These are phyloP conservation scores for Parambassis ranga DNA, from an alignment of 2,797 vertebrate species.

Conservation along the genomic window DNA sequence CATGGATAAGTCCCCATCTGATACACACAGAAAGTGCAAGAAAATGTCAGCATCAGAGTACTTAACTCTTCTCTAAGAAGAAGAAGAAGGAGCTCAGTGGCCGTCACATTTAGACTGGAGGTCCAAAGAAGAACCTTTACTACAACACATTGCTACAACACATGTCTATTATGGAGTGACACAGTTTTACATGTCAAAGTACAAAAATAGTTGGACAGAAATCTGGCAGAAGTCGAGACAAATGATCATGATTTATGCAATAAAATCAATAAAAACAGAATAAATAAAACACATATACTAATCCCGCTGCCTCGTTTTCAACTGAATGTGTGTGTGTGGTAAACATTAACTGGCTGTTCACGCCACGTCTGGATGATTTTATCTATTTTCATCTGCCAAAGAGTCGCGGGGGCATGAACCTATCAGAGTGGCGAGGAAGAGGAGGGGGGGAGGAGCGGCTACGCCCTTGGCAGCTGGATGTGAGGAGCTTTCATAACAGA, in stretches of 20 bases:
- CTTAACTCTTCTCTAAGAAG: too few species aligned
- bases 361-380: constrained; percentile 57
- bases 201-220: too few species aligned
- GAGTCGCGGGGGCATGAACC: constrained; percentile 53
- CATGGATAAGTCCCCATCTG: too few species aligned
- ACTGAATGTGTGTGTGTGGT: constrained; percentile 11
- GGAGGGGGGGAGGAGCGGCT: constrained; percentile 20
- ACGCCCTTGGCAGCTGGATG: constrained; percentile 68
- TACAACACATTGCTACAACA: too few species aligned
- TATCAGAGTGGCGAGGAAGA: constrained; percentile 43
- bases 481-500: constrained; percentile 69
- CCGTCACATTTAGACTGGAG: too few species aligned
- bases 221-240: neutral
- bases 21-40: too few species aligned
- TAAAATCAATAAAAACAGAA: neutral
- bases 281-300: constrained; percentile 1
- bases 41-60: too few species aligned
- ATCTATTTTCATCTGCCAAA: constrained; percentile 61
- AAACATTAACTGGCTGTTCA: constrained; percentile 61
- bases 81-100: too few species aligned
- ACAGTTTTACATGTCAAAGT: too few species aligned
- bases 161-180: too few species aligned
- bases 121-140: too few species aligned
- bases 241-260: neutral
- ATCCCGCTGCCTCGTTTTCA: neutral